phyloP scores from a whole-genome alignment of 2,888 invertebrate species.

The Quadroppia sp. region DNA sequence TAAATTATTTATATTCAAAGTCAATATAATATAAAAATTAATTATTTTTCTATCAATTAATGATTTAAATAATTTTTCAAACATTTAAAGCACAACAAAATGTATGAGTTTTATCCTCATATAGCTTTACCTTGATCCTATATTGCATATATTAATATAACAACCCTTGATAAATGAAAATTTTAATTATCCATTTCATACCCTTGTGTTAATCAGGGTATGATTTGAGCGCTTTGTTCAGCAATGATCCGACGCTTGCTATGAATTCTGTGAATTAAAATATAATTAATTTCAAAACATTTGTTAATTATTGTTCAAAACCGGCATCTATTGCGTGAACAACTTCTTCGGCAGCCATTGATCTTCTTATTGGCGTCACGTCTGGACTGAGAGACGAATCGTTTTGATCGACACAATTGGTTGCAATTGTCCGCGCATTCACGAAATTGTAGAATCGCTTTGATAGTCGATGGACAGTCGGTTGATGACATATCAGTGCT shows the following conservation, averaged over 20 bases:
- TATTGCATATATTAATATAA: too few species aligned
- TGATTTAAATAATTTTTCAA: too few species aligned
- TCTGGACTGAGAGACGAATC: neutral
- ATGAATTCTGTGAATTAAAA: neutral
- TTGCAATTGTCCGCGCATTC: constrained; percentile 30
- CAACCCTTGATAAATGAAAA: too few species aligned
- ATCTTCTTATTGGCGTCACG: constrained; percentile 7
- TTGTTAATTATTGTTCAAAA: neutral
- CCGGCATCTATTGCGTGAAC: constrained; percentile 12
- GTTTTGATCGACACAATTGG: constrained; percentile 16
- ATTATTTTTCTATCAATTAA: too few species aligned
- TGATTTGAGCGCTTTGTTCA: neutral
- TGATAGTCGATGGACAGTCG: neutral
- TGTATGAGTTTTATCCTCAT: too few species aligned
- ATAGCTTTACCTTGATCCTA: too few species aligned
- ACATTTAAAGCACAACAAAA: too few species aligned
- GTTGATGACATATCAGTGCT: neutral
- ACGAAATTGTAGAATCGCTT: neutral
- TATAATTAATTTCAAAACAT: neutral
- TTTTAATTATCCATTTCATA: too few species aligned
- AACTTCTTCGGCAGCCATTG: constrained; percentile 19
- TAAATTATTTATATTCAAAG: too few species aligned
- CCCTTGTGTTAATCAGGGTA: neutral
- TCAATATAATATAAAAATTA: too few species aligned
- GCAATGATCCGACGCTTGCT: neutral